Evolutionary conservation across 2,113 vertebrate genomes (phyloP), one percentile per base, ranked within the genome.

Genomic region (Scartelaos histophorus): DNA sequence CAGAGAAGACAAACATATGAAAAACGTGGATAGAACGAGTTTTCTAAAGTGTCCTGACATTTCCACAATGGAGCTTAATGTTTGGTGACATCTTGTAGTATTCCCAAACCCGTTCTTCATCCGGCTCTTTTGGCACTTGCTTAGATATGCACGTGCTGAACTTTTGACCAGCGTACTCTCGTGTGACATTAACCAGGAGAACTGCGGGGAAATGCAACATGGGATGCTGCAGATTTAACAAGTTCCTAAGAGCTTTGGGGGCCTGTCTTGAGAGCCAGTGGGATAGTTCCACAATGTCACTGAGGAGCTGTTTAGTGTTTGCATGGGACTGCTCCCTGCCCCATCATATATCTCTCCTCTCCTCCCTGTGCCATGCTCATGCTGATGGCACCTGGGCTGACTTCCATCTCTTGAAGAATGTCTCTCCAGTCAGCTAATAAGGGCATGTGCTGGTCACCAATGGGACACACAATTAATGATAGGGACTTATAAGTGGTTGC

Each of bases 391-490:
- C 92, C 69, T 91, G 95, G 94, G 92, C 78, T 75, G 74, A 95
- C 94, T 94, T 93, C 92, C 90, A 93, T 91, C 93, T 88, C 85
- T 94, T 96, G 95, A 96, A 97, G 94, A 94, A 95, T 97, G 94
- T 96, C 95, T 96, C 94, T 95, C 95, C 93, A 89, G 94, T 94
- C 93, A 92, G 94, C 95, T 97, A 97, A 97, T 95, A 95, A 97
- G 96, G 94, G 82, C 90, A 80, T 86, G 78, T 84, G 91, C 94
- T 92, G 94, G 94, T 96, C 95, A 95, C 95, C 94, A 89, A 91
- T 91, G 94, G 94, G 95, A 95, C 88, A 93, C 94, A 92, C 93
- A 95, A 95, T 97, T 97, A 99, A 98, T 98, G 97, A 98, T 97
- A 95, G 97, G 94, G 95, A 61, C 96, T 96, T 92, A 95, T 85